These are phyloP conservation scores for Cossypha dichroa DNA, from an alignment of 2,797 vertebrate species.

Conservation along the genomic window DNA sequence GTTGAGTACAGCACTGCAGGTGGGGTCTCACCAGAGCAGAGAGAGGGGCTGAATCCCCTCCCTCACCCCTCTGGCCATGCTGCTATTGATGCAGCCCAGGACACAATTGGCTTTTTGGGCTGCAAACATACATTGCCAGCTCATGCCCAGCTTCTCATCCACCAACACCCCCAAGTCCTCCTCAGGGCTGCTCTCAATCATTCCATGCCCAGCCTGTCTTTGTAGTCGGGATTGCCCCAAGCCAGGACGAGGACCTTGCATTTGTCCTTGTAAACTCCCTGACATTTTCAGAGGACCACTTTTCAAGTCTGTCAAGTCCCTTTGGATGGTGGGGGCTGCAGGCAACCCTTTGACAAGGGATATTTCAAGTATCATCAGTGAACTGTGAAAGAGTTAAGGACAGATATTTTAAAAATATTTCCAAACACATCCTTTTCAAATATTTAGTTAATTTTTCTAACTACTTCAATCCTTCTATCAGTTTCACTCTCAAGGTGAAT, in stretches of 20 bases:
- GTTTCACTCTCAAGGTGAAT: not conserved
- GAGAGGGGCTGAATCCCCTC: not conserved
- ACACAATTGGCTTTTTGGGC: too few relatives aligned
- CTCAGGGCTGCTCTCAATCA: not conserved
- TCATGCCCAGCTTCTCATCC: not conserved
- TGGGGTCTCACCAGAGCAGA: not conserved
- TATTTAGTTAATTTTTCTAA: not conserved
- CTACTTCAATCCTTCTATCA: not conserved
- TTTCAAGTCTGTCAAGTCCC: not conserved
- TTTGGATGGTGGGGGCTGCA: not conserved
- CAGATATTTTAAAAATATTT: not conserved
- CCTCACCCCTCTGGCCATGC: fast-evolving
- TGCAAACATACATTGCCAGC: not conserved
- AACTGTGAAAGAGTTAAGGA: not conserved
- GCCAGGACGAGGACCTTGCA: not conserved
- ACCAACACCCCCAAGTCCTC: not conserved
- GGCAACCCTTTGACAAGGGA: not conserved
- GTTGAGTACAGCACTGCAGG: not conserved
- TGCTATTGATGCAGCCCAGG: not conserved
- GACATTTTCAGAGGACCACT: not conserved
- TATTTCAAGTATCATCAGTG: not conserved
- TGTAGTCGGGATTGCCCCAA: not conserved
- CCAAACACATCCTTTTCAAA: not conserved
- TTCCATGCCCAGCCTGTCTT: not conserved
- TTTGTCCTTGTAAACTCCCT: not conserved